Conservation (phyloP, 2,888 invertebrate genomes). For the Pantelozetes paolii region DNA sequence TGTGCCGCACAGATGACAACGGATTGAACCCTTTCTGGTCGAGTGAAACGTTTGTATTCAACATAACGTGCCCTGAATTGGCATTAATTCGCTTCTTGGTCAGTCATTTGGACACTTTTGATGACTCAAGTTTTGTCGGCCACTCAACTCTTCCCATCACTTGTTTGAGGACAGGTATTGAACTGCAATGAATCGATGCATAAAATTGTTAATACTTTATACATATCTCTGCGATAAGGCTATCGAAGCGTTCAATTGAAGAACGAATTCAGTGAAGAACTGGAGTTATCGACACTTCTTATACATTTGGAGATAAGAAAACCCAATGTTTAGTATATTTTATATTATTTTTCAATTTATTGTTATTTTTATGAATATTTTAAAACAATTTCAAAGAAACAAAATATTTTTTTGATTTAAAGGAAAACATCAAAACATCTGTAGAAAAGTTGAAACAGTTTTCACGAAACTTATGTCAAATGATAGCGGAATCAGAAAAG, state of each 20-base stretch:
- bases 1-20: constrained; percentile 68
- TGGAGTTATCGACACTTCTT: constrained; percentile 83
- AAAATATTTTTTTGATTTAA: neutral
- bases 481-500: constrained; percentile 49
- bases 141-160: constrained; percentile 86
- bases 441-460: constrained; percentile 52
- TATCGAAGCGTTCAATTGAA: constrained; percentile 84
- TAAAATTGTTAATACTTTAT: neutral
- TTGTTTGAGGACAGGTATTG: constrained; percentile 50
- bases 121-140: constrained; percentile 91
- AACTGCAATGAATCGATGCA: neutral
- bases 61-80: constrained; percentile 72
- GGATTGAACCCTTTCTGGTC: constrained; percentile 86
- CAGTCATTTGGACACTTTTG: constrained; percentile 95
- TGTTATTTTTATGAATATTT: neutral
- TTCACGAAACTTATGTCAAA: constrained; percentile 50
- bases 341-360: neutral
- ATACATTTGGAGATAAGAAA: constrained; percentile 68
- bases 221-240: constrained; percentile 56
- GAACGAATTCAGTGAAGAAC: constrained; percentile 84
- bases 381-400: neutral
- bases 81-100: constrained; percentile 78
- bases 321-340: constrained; percentile 48
- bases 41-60: constrained; percentile 77
- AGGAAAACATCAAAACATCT: constrained; percentile 51